A percentile compares a stretch with the other conserved stretches of the same genome.
These are phyloP conservation scores for Tetranychus cinnabarinus DNA, from an alignment of 1,140 invertebrate species.

Conservation along the genomic window DNA sequence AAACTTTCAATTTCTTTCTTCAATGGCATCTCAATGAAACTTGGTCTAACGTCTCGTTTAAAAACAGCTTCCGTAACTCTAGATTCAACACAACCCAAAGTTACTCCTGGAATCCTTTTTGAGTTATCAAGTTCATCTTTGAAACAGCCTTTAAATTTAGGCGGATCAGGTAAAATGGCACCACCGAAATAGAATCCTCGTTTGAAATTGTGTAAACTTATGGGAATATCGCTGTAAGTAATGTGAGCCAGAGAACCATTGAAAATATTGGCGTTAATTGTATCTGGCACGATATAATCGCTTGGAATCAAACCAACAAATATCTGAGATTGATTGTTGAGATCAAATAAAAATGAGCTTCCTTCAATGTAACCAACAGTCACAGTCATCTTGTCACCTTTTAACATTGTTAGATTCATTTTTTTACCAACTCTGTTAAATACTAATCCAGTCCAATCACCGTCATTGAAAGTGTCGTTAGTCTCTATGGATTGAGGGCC, in stretches of 20 bases:
- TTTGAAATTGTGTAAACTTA: slow-evolving; percentile 80
- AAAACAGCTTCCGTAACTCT: slow-evolving; percentile 27
- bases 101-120: slow-evolving; percentile 52
- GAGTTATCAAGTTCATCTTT: slow-evolving; percentile 54
- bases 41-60: slow-evolving; percentile 11
- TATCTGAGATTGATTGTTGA: slow-evolving; percentile 61
- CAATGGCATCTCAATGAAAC: slow-evolving; percentile 19
- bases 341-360: slow-evolving; percentile 50
- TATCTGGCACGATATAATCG: slow-evolving; percentile 29
- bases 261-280: slow-evolving; percentile 44
- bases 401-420: slow-evolving; percentile 39
- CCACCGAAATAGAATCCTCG: slow-evolving; percentile 44
- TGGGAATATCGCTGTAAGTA: slow-evolving; percentile 54
- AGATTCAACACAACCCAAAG: slow-evolving; percentile 31
- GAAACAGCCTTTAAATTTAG: slow-evolving; percentile 77
- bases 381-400: slow-evolving; percentile 32
- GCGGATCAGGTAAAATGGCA: slow-evolving; percentile 36
- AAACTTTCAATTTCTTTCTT: slow-evolving; percentile 17
- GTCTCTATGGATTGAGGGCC: slow-evolving; percentile 44
- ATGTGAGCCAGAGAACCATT: slow-evolving; percentile 74
- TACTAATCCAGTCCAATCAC: slow-evolving; percentile 62
- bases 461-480: slow-evolving; percentile 37
- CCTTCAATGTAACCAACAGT: slow-evolving; percentile 38
- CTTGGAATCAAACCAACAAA: slow-evolving; percentile 67
- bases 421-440: slow-evolving; percentile 58